Conservation (phyloP, 2,797 vertebrate species). For the Periophthalmus magnuspinnatus region DNA sequence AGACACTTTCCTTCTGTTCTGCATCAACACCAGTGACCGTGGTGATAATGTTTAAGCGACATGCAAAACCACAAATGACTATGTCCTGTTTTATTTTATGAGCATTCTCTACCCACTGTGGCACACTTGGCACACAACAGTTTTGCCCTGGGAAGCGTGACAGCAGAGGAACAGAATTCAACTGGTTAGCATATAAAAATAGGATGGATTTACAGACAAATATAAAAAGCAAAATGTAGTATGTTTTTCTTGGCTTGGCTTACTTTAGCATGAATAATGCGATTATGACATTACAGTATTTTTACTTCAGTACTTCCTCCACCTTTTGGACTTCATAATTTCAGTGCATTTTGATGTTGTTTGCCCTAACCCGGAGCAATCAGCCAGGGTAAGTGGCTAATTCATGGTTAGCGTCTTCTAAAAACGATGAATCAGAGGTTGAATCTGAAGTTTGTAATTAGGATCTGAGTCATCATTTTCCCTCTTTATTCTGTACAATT, state of each 20-base stretch:
- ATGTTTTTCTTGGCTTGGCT: background rate
- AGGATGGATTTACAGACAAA: background rate
- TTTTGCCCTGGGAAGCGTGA: slow-evolving; percentile 14
- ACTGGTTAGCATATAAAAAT: background rate
- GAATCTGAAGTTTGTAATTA: slow-evolving; percentile 1
- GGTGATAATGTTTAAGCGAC: slow-evolving; percentile 15
- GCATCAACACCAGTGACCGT: background rate
- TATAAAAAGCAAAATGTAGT: background rate
- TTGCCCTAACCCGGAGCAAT: slow-evolving; percentile 1
- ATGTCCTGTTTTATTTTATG: slow-evolving; percentile 15
- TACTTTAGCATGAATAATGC: background rate
- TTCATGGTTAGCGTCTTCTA: slow-evolving; percentile 2
- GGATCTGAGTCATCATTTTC: slow-evolving; percentile 11
- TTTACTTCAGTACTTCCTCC: background rate
- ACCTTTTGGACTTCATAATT: background rate
- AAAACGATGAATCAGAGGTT: slow-evolving; percentile 11
- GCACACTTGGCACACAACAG: slow-evolving; percentile 16
- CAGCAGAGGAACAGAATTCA: background rate
- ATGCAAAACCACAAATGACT: slow-evolving; percentile 13
- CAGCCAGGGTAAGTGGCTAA: slow-evolving; percentile 5
- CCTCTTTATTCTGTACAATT: background rate
- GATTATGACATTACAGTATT: background rate
- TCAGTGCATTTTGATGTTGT: background rate
- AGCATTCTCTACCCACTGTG: slow-evolving; percentile 16
- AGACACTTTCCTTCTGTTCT: slow-evolving; percentile 13